Base-by-base conservation (phyloP, 2,888 invertebrate genomes). In the Drosophila quinaria region DNA sequence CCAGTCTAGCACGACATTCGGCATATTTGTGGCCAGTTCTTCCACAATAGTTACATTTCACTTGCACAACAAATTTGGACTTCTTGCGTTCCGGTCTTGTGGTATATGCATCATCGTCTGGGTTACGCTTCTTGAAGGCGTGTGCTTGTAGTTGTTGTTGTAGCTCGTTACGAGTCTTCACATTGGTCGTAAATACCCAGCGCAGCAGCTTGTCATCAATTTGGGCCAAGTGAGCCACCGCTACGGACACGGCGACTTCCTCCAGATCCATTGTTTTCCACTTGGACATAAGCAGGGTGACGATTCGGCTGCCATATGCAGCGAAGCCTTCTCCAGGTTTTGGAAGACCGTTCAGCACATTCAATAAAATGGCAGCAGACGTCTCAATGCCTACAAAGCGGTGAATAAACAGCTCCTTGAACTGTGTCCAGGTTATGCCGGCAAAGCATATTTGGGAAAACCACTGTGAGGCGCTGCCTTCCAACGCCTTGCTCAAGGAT, bases 221-320 rank as follows among this genome's bases (percentile, higher is more conserved):
- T 63, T 55, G 63, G 2, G 49, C 55, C 39, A 55, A 49, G 49
- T 56, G 56, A 8, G 63, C 56, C 42, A 50, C 11, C 3, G 50
- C 29, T 44, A 56, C n/a, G 5, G 56, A 64, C 9, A 56, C 56
- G 4, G 50, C 63, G 2, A 31, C 25, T 39, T 64, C 50, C 11
- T 64, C 63, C n/a, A 56, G 5, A n/a, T 50, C 42, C 10, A 42
- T 56, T 10, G 50, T 4, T 50, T 64, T 49, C 25, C 25, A 62
- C 31, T 63, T 54, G 8, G 55, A 47, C 54, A 63, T 46, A 3
- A 55, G 11, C 11, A 55, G 4, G 22, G 63, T 55, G 55, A 55
- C 49, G 15, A 49, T 55, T 5, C 49, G 33, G 41, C 63, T 63
- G 11, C 49, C 55, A 11, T 50, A 63, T 25, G 41, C 49, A 8